Percentiles rank a stretch among this genome's conserved stretches.
These are phyloP conservation scores for Conomelus anceps DNA, from an alignment of 2,888 invertebrate species.

Conservation along the genomic window DNA sequence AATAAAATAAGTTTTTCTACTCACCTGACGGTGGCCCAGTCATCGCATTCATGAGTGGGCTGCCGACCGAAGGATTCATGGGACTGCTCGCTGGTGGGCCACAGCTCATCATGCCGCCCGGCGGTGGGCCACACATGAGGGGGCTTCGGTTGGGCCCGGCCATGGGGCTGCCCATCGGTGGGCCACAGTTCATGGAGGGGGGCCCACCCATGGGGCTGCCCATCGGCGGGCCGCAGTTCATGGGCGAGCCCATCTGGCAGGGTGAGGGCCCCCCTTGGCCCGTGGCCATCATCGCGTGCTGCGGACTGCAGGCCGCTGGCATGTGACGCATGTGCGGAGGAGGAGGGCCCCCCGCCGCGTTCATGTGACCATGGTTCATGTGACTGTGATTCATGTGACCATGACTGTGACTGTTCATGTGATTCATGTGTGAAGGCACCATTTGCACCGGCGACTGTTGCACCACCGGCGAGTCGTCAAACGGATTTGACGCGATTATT, in stretches of 20 bases:
- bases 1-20: background rate
- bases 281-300: constrained; percentile 60
- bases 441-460: constrained; percentile 45
- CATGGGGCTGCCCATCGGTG: constrained; percentile 64
- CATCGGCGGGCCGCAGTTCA: constrained; percentile 58
- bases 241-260: constrained; percentile 41
- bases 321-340: constrained; percentile 56
- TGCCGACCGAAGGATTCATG: constrained; percentile 42
- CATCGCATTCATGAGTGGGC: constrained; percentile 33
- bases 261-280: constrained; percentile 52
- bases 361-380: constrained; percentile 51
- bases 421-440: constrained; percentile 40
- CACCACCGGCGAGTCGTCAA: constrained; percentile 75
- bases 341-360: constrained; percentile 48
- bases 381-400: constrained; percentile 42
- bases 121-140: constrained; percentile 32
- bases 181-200: constrained; percentile 55
- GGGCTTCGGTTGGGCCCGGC: constrained; percentile 50
- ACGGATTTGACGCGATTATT: constrained; percentile 89
- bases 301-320: constrained; percentile 49
- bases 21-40: constrained; percentile 14
- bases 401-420: constrained; percentile 39
- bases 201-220: constrained; percentile 63
- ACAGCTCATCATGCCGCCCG: constrained; percentile 32
- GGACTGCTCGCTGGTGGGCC: constrained; percentile 49